Evolutionary conservation across 1,140 invertebrate species (phyloP), one percentile per base, ranked within the genome.

Genomic region (Procambarus clarkii): DNA sequence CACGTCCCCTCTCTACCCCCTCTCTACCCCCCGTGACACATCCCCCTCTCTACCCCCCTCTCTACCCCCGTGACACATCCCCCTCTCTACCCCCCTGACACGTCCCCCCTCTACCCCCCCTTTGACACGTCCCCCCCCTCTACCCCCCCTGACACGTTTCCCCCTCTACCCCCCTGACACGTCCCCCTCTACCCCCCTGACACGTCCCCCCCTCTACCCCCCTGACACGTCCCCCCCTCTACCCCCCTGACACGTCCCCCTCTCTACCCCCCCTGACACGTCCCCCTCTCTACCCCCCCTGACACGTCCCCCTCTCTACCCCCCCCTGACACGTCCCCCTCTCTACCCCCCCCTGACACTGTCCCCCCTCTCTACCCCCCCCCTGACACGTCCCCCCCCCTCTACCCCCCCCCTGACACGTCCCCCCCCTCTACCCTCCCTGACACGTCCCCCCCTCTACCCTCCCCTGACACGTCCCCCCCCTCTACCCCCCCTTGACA

Each of bases 391-490:
- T 64, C 54, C 34, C 8, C 34, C 21, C 78, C 48, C 21, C 21
- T 9, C 34, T 45, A n/a, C 78, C n/a, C 13, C n/a, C 44, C 48
- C 78, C 4, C 78, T 11, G 4, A n/a, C n/a, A n/a, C n/a, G n/a
- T n/a, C 78, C 48, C 78, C 44, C 45, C 78, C 78, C 78, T 81
- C 34, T 44, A 34, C 21, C n/a, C n/a, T n/a, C n/a, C n/a, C n/a
- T n/a, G n/a, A n/a, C n/a, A n/a, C n/a, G n/a, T n/a, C n/a, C n/a
- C 34, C 50, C 80, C 13, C 58, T 58, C 50, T 54, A 2, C 48
- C 50, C 54, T 44, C 81, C 50, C n/a, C 60, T 48, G 24, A n/a
- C 46, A 34, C 18, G 3, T 54, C 84, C 13, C 46, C 48, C 46
- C 84, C n/a, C 46, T 74, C 34, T 24, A 3, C 46, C 44, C 9